These are phyloP conservation scores for Petrocephalus microphthalmus DNA, from an alignment of 2,113 vertebrate genomes.

Conservation along the genomic window DNA sequence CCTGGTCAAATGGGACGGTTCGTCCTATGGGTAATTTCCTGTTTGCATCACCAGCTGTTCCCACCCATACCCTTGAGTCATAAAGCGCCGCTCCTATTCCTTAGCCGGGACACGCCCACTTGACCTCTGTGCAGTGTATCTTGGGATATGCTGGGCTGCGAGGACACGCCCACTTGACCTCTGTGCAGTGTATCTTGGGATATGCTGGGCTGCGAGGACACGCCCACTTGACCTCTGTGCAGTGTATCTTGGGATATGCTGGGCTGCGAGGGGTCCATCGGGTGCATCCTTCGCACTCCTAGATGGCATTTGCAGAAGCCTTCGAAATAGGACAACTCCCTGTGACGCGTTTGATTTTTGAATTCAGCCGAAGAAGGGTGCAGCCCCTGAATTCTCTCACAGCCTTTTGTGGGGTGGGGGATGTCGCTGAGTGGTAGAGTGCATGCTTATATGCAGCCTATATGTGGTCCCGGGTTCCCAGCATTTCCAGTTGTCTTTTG, in stretches of 20 bases:
- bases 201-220: not conserved
- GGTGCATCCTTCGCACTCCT: not conserved
- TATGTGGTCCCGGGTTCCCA: too few relatives aligned
- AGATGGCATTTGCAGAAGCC: not conserved
- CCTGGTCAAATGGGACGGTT: not conserved
- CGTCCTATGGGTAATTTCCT: not conserved
- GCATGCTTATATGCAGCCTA: too few relatives aligned
- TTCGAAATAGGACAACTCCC: not conserved
- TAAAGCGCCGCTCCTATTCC: not conserved
- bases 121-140: not conserved
- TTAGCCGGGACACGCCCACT: not conserved
- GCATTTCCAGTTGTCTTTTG: too few relatives aligned
- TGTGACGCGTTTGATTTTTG: not conserved
- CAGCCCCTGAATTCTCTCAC: not conserved
- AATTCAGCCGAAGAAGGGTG: not conserved
- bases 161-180: not conserved
- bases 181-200: not conserved
- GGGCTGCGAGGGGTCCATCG: too few relatives aligned
- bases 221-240: not conserved
- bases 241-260: not conserved
- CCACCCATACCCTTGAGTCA: not conserved
- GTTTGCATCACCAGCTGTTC: not conserved
- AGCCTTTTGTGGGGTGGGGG: not conserved
- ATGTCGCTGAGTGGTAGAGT: too few relatives aligned
- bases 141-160: not conserved